Base-by-base conservation (phyloP, 2,888 invertebrate species). In the Gasteruption jaculator region DNA sequence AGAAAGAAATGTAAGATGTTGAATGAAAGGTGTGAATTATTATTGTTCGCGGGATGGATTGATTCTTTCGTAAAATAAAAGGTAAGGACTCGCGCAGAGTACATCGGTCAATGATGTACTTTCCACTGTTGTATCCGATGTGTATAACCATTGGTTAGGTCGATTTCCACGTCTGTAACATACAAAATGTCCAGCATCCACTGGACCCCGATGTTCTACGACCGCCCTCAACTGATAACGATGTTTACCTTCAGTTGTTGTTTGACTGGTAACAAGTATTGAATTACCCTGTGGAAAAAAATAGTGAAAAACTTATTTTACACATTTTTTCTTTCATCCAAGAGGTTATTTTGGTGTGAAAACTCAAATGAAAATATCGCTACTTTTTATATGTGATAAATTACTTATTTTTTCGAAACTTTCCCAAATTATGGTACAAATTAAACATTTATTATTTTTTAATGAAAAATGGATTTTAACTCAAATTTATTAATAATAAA, bases 171-270 rank as follows among this genome's bases (percentile, higher is more conserved):
- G 78, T 45, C 95, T 77, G 71, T 92, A 95, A 31, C 94, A 93
- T 46, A 94, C 86, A 76, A 94, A 96, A 77, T 96, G 96, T 2
- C 96, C 96, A 32, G 89, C 86, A 65, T 86, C 82, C 7, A 89
- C 88, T 33, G 88, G 87, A 3, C 95, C 95, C 50, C 87, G 81
- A 74, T 95, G 95, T 49, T 91, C 91, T 32, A 94, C 86, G 5
- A 92, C 92, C 2, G 91, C 87, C 44, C 81, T 75, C 48, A 96
- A 76, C 48, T 83, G 80, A 74, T 91, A 95, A 26, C 77, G 73
- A 55, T 82, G 76, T 53, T 77, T 76, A 54, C 75, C 73, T 30
- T 72, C 72, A 15, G 68, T 68, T 2, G 70, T 63, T 32, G 68
- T 63, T 16, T 57, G 52, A 46, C 48, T 55, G 19, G 53, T 49